Percentiles rank a stretch among this genome's conserved stretches.
Conservation (phyloP, 2,797 vertebrate species). For the Calcarius lapponicus region DNA sequence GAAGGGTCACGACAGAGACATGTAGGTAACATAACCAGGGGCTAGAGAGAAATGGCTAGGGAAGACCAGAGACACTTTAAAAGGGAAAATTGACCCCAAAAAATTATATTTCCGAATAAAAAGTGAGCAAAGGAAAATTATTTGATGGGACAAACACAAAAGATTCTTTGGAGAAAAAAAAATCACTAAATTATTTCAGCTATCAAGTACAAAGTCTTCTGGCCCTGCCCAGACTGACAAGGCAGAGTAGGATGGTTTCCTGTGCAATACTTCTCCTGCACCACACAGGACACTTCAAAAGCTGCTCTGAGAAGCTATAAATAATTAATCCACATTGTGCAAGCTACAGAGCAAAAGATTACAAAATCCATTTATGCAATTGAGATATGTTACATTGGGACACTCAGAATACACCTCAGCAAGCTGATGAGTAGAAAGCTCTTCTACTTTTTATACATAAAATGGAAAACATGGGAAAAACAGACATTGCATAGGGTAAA, state of each 20-base stretch:
- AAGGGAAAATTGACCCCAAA: not conserved
- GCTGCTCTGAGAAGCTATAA: constrained; percentile 18
- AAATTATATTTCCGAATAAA: not conserved
- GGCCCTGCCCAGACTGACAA: not conserved
- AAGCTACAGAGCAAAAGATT: constrained; percentile 42
- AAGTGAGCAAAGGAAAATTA: not conserved
- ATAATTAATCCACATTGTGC: constrained; percentile 51
- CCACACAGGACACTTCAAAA: not conserved
- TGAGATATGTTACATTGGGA: not conserved
- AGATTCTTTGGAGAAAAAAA: not conserved
- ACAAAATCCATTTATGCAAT: constrained; percentile 50
- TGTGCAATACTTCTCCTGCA: not conserved
- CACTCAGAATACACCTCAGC: not conserved
- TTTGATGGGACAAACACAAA: not conserved
- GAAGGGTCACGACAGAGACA: not conserved
- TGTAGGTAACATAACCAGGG: not conserved
- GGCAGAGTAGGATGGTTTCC: not conserved
- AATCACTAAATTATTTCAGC: not conserved
- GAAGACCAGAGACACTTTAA: not conserved
- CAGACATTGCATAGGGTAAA: not conserved
- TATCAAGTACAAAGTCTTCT: not conserved
- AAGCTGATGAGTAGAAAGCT: not conserved
- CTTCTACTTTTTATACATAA: not conserved
- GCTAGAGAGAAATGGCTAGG: not conserved
- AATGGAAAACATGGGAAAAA: not conserved